Evolutionary conservation across 2,113 vertebrate genomes (phyloP), one percentile per base, ranked within the genome.

Genomic region (Mixornis gularis): DNA sequence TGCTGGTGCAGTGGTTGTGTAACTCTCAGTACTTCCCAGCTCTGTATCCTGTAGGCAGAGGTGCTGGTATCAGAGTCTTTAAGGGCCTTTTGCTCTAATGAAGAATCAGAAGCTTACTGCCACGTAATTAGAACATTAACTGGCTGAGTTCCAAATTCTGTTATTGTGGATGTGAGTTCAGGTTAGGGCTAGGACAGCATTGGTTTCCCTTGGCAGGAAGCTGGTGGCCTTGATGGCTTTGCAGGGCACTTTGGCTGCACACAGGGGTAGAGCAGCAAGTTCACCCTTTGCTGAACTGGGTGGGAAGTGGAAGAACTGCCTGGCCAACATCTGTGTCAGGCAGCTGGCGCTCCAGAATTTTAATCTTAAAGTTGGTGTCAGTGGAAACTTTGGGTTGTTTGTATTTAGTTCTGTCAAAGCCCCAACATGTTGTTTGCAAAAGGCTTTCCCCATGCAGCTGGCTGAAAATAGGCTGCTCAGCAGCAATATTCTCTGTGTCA

Each of bases 211-310:
- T 64, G 40, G 65, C 55, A 80, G 64, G 51, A 66, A 80, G 55
- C 51, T 78, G 68, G 15, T 60, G 36, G 40, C 44, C 40, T 2
- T 29, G 60, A 2, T 12, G 49, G n/a, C 56, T 83, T 70, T 25
- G 17, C 73, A 56, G 66, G 43, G 64, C 48, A 63, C 52, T 65
- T 38, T 2, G 18, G 32, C 76, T 73, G 41, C 12, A 25, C 4
- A 1, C n/a, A 26, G 52, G 49, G 41, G 30, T 0, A 1, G 6
- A 55, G 46, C 2, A 2, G 41, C 2, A 3, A 51, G 38, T 10
- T n/a, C n/a, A n/a, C 38, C 38, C 38, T 38, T 38, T 38, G 38
- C 38, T 53, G 55, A 55, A 22, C 24, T 51, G 2, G 0, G 27
- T 43, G 56, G 29, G 63, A 62, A 36, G 81, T 1, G 5, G 12